Base-by-base conservation (phyloP, 1,140 invertebrate genomes). In the Spodoptera frugiperda region DNA sequence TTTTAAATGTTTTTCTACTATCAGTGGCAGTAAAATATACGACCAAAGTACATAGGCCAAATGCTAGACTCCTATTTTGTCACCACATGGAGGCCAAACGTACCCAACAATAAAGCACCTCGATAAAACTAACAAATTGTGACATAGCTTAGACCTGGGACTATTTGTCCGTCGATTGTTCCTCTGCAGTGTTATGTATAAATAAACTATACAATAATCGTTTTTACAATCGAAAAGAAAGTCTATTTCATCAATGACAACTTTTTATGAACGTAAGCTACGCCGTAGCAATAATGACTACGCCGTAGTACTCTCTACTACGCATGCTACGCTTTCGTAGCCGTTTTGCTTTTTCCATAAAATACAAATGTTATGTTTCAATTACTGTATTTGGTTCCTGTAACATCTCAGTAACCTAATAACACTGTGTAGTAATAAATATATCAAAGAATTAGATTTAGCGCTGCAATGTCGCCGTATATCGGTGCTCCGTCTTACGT, bases 401-500 rank as follows among this genome's bases (percentile, higher is more conserved):
- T 15, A 61, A 61, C 14, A 65, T 65, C 21, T 21, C 61, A 12
- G 44, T 48, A 65, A 44, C 39, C 25, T 30, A 30, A 6, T 39
- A 39, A 39, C 12, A 3, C 59, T 11, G 59, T 19, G 3, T 12
- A 46, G 10, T 14, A 44, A 65, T 1, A 65, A 65, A 65, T 65
- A 44, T 48, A 21, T 21, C 39, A n/a, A 46, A n/a, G 15, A 46
- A 46, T 65, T 46, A 46, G 33, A 65, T 65, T 48, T 39, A n/a
- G 15, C 15, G 12, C 10, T n/a, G 57, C 57, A 59, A 59, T 30
- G n/a, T 33, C 51, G 15, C 39, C 44, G 39, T 21, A 25, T 12
- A 1, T 1, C 59, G 59, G n/a, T 19, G 59, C 33, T 65, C 44
- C 63, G 63, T 67, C 63, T 51, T 67, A 30, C 61, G 15, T 67